Evolutionary conservation across 2,113 vertebrate genomes (phyloP).

Genomic region (Tetrax tetrax): DNA sequence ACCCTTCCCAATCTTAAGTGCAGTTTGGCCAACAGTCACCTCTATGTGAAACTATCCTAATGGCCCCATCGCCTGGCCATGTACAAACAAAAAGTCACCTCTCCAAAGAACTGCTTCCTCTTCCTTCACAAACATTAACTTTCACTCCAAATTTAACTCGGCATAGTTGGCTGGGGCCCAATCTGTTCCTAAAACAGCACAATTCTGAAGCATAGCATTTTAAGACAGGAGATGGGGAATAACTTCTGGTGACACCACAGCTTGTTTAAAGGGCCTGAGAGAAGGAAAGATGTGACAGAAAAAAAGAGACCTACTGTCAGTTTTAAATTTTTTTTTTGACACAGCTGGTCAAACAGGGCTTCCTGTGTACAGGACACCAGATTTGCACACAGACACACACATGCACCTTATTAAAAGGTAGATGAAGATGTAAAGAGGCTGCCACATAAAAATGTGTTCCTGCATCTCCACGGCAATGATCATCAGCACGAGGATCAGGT

Average conservation of each 20-base stretch:
- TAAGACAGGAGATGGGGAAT: neutral
- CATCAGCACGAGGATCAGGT: neutral
- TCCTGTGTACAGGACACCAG: neutral
- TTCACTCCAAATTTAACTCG: slow-evolving; percentile 15
- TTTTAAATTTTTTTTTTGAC: neutral
- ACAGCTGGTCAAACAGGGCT: neutral
- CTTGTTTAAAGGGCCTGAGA: neutral
- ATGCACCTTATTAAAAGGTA: neutral
- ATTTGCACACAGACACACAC: neutral
- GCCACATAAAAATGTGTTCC: neutral
- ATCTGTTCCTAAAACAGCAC: neutral
- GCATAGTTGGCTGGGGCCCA: neutral
- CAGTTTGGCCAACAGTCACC: neutral
- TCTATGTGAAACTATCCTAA: neutral
- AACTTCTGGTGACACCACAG: neutral
- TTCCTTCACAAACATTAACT: slow-evolving; percentile 4
- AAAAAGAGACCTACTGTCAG: neutral
- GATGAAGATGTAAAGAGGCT: neutral
- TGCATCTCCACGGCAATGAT: neutral
- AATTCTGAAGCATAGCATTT: neutral
- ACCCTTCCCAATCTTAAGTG: neutral
- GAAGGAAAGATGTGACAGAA: neutral
- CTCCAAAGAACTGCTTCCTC: neutral
- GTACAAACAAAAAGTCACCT: neutral
- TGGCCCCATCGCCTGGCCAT: neutral